Percentiles rank a stretch among this genome's conserved stretches.
Conservation (phyloP, 2,797 vertebrate genomes). For the Hydrophis major region DNA sequence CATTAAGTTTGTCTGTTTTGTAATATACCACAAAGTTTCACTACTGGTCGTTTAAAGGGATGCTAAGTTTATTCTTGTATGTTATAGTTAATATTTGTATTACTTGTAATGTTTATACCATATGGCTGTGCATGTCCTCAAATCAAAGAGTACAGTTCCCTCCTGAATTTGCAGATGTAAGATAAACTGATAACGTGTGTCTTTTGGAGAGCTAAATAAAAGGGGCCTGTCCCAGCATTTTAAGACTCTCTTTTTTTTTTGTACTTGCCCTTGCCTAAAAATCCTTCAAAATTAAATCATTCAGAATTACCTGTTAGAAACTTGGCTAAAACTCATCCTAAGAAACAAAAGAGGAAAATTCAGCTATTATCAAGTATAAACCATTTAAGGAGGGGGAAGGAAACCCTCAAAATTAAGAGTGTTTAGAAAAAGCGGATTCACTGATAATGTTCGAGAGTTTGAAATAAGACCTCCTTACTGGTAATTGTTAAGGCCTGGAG, state of each 20-base stretch:
- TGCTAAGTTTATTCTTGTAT: background rate
- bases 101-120: background rate
- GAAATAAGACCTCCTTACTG: background rate
- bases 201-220: background rate
- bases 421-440: background rate
- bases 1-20: background rate
- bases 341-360: background rate
- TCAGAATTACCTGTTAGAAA: background rate
- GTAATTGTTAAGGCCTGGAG: background rate
- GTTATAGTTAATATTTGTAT: background rate
- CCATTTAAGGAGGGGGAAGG: background rate
- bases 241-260: background rate
- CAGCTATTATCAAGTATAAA: background rate
- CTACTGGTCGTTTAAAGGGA: background rate
- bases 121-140: background rate
- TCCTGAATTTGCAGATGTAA: constrained; percentile 1
- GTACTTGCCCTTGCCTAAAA: background rate
- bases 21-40: background rate
- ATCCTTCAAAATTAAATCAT: background rate
- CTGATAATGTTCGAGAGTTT: background rate
- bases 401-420: background rate
- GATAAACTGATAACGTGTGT: background rate
- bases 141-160: background rate
- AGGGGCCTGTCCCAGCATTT: background rate
- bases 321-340: background rate